phyloP scores from a whole-genome alignment of 2,888 invertebrate species.

The Herminia tarsipennalis region DNA sequence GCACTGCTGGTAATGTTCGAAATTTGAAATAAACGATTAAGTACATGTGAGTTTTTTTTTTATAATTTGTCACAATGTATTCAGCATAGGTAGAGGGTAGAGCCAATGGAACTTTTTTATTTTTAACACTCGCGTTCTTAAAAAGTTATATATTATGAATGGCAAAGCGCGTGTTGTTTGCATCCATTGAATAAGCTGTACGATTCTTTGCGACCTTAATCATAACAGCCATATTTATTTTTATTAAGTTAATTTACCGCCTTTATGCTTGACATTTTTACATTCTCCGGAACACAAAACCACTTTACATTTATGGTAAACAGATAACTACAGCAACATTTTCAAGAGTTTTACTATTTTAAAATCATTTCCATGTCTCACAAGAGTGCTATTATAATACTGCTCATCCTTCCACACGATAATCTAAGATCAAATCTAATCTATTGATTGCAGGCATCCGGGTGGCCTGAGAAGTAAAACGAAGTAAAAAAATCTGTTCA shows the following conservation, averaged over 20 bases:
- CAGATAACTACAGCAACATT: not conserved
- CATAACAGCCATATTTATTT: no score
- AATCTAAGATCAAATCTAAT: constrained; percentile 47
- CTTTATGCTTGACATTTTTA: constrained; percentile 3
- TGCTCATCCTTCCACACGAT: constrained; percentile 33
- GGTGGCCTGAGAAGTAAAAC: constrained; percentile 53
- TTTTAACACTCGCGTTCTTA: no score
- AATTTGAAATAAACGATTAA: constrained; percentile 11
- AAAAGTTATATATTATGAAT: no score
- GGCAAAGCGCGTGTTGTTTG: no score
- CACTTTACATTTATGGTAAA: constrained; percentile 2
- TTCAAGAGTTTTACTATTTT: constrained; percentile 20
- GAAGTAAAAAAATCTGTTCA: constrained; percentile 42
- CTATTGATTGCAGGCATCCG: constrained; percentile 56
- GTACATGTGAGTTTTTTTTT: constrained; percentile 2
- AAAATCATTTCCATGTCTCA: constrained; percentile 40
- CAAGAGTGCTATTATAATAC: constrained; percentile 20
- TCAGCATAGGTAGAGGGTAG: no score
- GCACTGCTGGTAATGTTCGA: not conserved
- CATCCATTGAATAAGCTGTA: no score
- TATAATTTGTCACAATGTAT: not conserved
- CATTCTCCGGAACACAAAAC: not conserved
- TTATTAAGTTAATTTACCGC: no score
- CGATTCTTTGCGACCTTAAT: no score
- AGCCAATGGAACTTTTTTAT: no score